A percentile compares a stretch with the other conserved stretches of the same genome.
These are phyloP conservation scores for Netelia inedita DNA, from an alignment of 2,888 invertebrate genomes.

Conservation along the genomic window DNA sequence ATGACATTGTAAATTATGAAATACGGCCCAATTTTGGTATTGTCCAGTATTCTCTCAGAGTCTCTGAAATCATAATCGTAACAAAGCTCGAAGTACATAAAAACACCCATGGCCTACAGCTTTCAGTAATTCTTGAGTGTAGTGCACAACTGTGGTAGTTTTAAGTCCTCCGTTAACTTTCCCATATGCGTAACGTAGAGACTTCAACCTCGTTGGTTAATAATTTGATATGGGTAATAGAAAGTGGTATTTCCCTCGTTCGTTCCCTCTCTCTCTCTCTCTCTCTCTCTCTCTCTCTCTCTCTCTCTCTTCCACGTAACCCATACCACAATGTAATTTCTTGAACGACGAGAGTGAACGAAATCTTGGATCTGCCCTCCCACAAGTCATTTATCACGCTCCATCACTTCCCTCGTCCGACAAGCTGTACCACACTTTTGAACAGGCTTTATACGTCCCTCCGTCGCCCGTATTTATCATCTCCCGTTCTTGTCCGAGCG, in stretches of 20 bases:
- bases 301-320: not conserved
- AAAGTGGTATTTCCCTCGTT: not conserved
- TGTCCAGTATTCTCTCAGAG: not conserved
- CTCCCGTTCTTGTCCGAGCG: slow-evolving; percentile 20
- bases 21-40: not conserved
- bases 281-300: not conserved
- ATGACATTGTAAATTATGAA: not conserved
- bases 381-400: slow-evolving; percentile 59
- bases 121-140: not conserved
- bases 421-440: slow-evolving; percentile 57
- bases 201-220: slow-evolving; percentile 18
- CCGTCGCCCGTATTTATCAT: slow-evolving; percentile 48
- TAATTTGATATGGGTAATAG: slow-evolving; percentile 43
- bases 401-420: slow-evolving; percentile 55
- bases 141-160: not conserved
- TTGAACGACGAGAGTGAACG: slow-evolving; percentile 46
- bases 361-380: slow-evolving; percentile 45
- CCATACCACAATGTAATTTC: slow-evolving; percentile 30
- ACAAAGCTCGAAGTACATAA: not conserved
- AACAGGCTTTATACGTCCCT: slow-evolving; percentile 46
- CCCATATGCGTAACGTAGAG: not conserved
- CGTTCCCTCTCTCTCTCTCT: not conserved
- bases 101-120: not conserved
- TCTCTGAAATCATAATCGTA: not conserved
- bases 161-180: not conserved